Conservation (phyloP, 2,888 invertebrate genomes). For the Melinaea marsaeus region DNA sequence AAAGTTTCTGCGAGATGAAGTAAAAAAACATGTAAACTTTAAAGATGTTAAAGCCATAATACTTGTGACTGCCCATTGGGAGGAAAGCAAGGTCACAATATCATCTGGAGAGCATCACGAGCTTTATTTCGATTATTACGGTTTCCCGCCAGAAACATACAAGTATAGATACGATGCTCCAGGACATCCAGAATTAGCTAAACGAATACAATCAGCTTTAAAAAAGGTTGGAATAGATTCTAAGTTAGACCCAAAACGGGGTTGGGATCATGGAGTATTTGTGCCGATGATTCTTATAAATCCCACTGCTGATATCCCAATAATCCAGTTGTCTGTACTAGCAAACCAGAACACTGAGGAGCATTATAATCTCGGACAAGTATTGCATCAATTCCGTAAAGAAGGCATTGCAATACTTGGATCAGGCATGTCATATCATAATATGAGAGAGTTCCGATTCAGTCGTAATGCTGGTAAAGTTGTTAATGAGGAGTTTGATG, state of each 20-base stretch:
- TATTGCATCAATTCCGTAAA: conserved; percentile 55
- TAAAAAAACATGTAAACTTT: conserved; percentile 61
- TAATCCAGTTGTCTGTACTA: conserved; percentile 64
- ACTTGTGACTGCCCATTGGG: conserved; percentile 71
- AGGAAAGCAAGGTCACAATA: conserved; percentile 61
- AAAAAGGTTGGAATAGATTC: conserved; percentile 58
- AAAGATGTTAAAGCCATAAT: conserved; percentile 64
- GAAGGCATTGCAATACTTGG: conserved; percentile 66
- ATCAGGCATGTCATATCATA: conserved; percentile 72
- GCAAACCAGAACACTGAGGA: conserved; percentile 56
- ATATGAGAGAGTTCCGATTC: conserved; percentile 63
- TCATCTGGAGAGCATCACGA: conserved; percentile 64
- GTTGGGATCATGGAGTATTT: conserved; percentile 74
- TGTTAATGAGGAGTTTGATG: conserved; percentile 64
- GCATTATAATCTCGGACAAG: conserved; percentile 63
- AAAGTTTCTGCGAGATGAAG: conserved; percentile 57
- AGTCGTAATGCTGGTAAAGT: conserved; percentile 42
- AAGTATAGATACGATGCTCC: conserved; percentile 67
- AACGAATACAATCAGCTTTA: conserved; percentile 51
- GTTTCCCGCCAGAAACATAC: conserved; percentile 68
- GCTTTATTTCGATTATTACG: conserved; percentile 70
- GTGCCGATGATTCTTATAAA: conserved; percentile 72
- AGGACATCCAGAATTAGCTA: conserved; percentile 59
- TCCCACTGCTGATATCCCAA: conserved; percentile 64
- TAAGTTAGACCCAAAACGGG: conserved; percentile 59